phyloP scores from a whole-genome alignment of 2,888 invertebrate species.

The Lithosia quadra region DNA sequence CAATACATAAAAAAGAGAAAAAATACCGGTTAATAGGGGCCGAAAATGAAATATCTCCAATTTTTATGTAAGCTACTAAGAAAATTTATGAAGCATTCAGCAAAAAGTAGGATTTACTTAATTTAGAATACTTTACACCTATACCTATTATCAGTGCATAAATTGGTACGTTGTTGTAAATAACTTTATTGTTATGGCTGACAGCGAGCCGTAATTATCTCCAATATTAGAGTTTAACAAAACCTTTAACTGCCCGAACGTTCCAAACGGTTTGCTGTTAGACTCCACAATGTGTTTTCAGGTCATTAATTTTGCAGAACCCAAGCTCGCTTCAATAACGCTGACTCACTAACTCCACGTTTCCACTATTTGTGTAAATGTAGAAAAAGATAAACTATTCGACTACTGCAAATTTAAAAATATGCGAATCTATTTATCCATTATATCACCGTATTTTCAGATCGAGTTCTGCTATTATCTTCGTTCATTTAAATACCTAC shows the following conservation, averaged over 20 bases:
- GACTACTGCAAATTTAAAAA: not conserved
- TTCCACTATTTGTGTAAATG: not conserved
- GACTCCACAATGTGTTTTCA: not conserved
- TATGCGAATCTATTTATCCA: not conserved
- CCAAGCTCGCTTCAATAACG: not conserved
- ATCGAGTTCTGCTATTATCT: not conserved
- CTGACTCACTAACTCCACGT: not conserved
- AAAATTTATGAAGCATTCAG: slow-evolving; percentile 38
- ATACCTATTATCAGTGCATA: not conserved
- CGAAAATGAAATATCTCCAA: too few species aligned
- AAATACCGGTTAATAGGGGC: too few species aligned
- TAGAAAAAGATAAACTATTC: not conserved
- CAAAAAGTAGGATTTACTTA: slow-evolving; percentile 33
- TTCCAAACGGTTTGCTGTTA: not conserved
- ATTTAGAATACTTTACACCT: not conserved
- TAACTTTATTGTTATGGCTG: not conserved
- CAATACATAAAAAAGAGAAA: too few species aligned
- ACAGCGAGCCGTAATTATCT: not conserved
- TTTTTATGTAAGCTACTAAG: slow-evolving; percentile 33
- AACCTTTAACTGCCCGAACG: not conserved
- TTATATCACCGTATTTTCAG: not conserved
- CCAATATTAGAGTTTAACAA: not conserved
- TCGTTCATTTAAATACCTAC: not conserved
- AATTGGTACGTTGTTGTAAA: not conserved
- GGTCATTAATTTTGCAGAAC: not conserved